Conservation (phyloP, 1,140 invertebrate species). For the Apis dorsata region DNA sequence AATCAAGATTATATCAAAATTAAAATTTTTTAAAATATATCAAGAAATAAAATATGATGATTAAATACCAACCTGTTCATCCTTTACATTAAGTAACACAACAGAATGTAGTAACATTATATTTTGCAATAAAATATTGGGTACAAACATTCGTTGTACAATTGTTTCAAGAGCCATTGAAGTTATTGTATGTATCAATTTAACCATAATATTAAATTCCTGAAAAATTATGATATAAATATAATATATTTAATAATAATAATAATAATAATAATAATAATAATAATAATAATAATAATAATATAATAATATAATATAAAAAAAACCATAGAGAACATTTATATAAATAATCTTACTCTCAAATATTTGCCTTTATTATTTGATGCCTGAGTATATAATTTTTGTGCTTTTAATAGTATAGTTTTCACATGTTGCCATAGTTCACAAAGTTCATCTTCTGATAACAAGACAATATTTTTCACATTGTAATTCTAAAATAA, state of each 20-base stretch:
- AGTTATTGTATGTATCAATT: slow-evolving; percentile 35
- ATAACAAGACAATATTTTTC: slow-evolving; percentile 35
- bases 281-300: too few relatives aligned
- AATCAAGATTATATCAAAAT: neutral
- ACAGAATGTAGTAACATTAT: slow-evolving; percentile 43
- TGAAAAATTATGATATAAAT: slow-evolving; percentile 13
- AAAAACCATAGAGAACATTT: neutral
- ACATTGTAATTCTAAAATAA: slow-evolving; percentile 38
- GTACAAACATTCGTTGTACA: slow-evolving; percentile 27
- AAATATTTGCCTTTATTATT: neutral
- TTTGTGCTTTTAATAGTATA: slow-evolving; percentile 40
- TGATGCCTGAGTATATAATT: slow-evolving; percentile 13
- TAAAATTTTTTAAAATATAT: neutral
- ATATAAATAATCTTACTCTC: slow-evolving; percentile 8
- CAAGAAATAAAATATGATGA: neutral
- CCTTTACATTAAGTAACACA: slow-evolving; percentile 28
- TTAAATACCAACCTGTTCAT: slow-evolving; percentile 37
- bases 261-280: too few relatives aligned
- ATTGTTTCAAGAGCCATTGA: slow-evolving; percentile 50
- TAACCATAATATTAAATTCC: slow-evolving; percentile 17
- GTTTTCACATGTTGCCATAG: slow-evolving; percentile 43
- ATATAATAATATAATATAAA: neutral
- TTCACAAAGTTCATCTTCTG: slow-evolving; percentile 46
- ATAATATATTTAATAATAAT: too few relatives aligned
- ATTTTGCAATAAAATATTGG: slow-evolving; percentile 44